phyloP scores from a whole-genome alignment of 2,797 vertebrate genomes.

The Prionace glauca region DNA sequence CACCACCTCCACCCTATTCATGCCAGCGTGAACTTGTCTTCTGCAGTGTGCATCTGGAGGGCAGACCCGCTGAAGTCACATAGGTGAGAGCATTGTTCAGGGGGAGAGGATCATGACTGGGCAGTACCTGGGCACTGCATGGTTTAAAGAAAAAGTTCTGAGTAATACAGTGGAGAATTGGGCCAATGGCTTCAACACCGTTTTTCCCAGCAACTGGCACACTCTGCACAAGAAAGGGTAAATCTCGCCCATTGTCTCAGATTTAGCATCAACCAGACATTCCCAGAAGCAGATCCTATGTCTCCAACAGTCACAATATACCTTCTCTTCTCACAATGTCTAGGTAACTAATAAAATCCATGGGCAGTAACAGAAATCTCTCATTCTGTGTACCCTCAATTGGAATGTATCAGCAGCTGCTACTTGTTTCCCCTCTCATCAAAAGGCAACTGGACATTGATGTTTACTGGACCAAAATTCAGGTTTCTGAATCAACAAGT shows the following conservation, averaged over 20 bases:
- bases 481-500: not conserved
- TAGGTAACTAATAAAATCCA: not conserved
- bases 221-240: too few species aligned
- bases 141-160: too few species aligned
- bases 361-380: not conserved
- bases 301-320: not conserved
- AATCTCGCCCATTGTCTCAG: not conserved
- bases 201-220: too few species aligned
- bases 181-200: too few species aligned
- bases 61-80: too few species aligned
- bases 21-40: too few species aligned
- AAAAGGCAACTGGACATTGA: not conserved
- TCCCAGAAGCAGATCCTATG: not conserved
- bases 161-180: too few species aligned
- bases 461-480: not conserved
- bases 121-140: too few species aligned
- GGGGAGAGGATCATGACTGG: too few species aligned
- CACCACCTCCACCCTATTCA: too few species aligned
- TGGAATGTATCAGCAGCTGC: not conserved
- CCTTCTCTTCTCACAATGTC: not conserved
- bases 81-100: too few species aligned
- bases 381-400: not conserved
- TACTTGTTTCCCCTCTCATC: not conserved
- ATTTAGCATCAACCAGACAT: not conserved
- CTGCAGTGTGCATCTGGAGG: too few species aligned